These are phyloP conservation scores for Drosophila lutescens DNA, from an alignment of 2,888 invertebrate species.

Conservation along the genomic window DNA sequence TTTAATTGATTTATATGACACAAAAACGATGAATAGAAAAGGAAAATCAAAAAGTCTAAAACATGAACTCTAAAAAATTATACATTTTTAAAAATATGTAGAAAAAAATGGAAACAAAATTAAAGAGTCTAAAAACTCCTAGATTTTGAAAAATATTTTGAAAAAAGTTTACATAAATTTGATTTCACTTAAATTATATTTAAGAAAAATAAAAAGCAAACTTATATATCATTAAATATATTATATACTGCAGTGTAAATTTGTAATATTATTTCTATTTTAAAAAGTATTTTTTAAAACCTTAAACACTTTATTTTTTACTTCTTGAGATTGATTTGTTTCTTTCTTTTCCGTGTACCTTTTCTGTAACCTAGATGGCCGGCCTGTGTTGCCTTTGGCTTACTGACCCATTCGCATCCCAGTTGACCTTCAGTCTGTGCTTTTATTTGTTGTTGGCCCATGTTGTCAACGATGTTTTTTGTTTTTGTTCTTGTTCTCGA, in stretches of 20 bases:
- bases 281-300: too few species aligned
- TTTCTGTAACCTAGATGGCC: constrained; percentile 7
- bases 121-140: not conserved
- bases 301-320: too few species aligned
- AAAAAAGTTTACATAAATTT: too few species aligned
- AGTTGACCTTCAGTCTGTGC: constrained; percentile 36
- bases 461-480: constrained; percentile 13
- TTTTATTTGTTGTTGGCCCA: constrained; percentile 33
- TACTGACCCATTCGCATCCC: constrained; percentile 31
- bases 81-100: not conserved
- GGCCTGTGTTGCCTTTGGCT: constrained; percentile 24
- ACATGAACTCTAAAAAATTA: not conserved
- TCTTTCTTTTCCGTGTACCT: not conserved
- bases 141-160: not conserved
- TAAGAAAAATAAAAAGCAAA: too few species aligned
- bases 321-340: not conserved
- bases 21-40: not conserved
- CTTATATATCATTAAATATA: not conserved
- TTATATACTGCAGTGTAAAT: too few species aligned
- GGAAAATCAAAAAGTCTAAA: too few species aligned
- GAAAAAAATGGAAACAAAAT: too few species aligned
- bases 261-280: too few species aligned
- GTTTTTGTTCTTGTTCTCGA: constrained; percentile 5
- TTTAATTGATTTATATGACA: not conserved
- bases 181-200: too few species aligned